Evolutionary conservation across 2,888 invertebrate genomes (phyloP).

Genomic region (Cataglyphis rosenhaueri): DNA sequence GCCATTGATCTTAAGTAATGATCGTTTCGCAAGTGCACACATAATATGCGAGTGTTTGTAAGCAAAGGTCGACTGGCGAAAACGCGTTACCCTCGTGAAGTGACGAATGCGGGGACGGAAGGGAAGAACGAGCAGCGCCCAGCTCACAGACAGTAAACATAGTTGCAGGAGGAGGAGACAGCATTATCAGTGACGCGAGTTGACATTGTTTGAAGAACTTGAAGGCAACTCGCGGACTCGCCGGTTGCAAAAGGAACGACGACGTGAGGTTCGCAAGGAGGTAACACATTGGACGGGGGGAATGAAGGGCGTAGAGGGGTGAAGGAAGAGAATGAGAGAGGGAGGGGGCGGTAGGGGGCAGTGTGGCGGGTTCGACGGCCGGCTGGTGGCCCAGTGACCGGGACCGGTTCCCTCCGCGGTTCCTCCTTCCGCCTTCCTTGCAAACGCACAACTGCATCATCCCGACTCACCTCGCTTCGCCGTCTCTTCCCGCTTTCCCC

Average conservation of each 20-base stretch:
- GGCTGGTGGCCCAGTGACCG: slow-evolving; percentile 86
- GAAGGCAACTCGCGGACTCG: slow-evolving; percentile 69
- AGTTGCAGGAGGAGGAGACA: slow-evolving; percentile 60
- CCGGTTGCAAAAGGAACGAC: slow-evolving; percentile 58
- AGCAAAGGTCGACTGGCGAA: slow-evolving; percentile 20
- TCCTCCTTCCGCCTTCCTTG: slow-evolving; percentile 86
- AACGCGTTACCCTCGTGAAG: slow-evolving; percentile 14
- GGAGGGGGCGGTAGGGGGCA: slow-evolving; percentile 80
- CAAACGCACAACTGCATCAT: slow-evolving; percentile 86
- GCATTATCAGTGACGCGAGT: slow-evolving; percentile 66
- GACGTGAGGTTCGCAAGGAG: slow-evolving; percentile 74
- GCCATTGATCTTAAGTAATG: not conserved
- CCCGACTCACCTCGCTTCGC: slow-evolving; percentile 74
- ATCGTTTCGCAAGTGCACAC: not conserved
- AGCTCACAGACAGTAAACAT: slow-evolving; percentile 62
- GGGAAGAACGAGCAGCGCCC: slow-evolving; percentile 50
- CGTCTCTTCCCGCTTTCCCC: slow-evolving; percentile 30
- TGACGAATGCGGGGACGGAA: not conserved
- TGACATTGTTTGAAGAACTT: slow-evolving; percentile 80
- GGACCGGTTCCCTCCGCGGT: slow-evolving; percentile 85
- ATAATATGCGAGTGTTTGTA: not conserved
- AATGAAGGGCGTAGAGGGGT: slow-evolving; percentile 63
- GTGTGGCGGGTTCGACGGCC: slow-evolving; percentile 85
- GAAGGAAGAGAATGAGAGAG: slow-evolving; percentile 65
- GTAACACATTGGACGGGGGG: slow-evolving; percentile 64